Conservation (phyloP, 2,113 vertebrate genomes). For the Cardinalis cardinalis region DNA sequence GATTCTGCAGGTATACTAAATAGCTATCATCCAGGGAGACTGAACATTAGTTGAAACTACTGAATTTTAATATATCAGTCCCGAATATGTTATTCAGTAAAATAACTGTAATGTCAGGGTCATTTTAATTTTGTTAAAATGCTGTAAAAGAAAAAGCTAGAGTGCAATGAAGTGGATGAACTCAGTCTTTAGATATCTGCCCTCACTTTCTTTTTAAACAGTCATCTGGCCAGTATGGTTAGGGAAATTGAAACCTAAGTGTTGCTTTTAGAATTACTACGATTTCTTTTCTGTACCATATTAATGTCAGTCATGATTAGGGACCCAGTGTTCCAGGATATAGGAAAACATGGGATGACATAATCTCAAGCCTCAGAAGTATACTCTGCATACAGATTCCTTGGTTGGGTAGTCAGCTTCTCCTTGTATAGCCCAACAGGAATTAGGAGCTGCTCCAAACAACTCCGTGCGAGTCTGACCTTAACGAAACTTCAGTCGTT, state of each 20-base stretch:
- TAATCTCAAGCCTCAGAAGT: neutral
- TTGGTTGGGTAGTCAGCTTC: neutral
- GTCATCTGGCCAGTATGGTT: neutral
- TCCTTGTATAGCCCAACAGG: neutral
- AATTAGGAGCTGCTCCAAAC: neutral
- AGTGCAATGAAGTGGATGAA: neutral
- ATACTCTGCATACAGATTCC: neutral
- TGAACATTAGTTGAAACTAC: neutral
- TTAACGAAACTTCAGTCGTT: neutral
- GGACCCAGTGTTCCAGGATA: neutral
- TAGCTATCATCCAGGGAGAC: neutral
- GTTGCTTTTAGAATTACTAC: neutral
- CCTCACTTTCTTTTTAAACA: neutral
- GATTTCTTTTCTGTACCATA: neutral
- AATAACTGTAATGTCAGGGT: neutral
- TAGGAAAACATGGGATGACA: neutral
- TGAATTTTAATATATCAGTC: neutral
- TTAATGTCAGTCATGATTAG: slow-evolving; percentile 7
- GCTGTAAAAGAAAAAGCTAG: neutral
- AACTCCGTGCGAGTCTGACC: neutral
- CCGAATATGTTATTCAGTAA: neutral
- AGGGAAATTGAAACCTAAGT: neutral
- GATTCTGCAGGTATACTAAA: neutral
- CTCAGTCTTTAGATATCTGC: neutral
- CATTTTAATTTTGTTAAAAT: neutral